Conservation (phyloP, 1,140 invertebrate species). For the Drosophila nigrodunni region DNA sequence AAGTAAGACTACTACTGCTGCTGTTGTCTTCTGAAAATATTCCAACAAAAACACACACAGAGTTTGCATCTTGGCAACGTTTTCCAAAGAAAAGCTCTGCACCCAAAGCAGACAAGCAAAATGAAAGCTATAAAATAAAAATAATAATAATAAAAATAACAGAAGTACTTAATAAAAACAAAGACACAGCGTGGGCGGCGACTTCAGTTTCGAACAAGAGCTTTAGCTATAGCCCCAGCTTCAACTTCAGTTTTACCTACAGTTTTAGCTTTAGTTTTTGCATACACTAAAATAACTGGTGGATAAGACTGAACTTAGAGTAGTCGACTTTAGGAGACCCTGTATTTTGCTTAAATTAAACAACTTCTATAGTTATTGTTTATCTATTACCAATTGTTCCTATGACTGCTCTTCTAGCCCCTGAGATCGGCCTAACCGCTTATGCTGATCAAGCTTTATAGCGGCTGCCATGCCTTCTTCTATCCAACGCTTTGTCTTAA, state of each 20-base stretch:
- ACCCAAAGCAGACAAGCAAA: not conserved
- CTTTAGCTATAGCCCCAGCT: slow-evolving; percentile 1
- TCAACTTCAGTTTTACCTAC: slow-evolving; percentile 13
- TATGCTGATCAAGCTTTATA: too few species aligned
- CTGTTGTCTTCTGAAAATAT: slow-evolving; percentile 50
- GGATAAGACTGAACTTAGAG: too few species aligned
- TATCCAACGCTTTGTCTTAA: too few species aligned
- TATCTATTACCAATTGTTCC: too few species aligned
- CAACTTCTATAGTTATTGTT: too few species aligned
- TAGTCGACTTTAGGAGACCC: too few species aligned
- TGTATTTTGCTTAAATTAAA: too few species aligned
- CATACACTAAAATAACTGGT: slow-evolving; percentile 40
- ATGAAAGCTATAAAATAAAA: slow-evolving; percentile 54
- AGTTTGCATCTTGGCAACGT: slow-evolving; percentile 62
- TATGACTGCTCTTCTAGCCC: too few species aligned
- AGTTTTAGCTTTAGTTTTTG: slow-evolving; percentile 40
- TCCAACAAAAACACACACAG: slow-evolving; percentile 56
- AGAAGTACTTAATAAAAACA: slow-evolving; percentile 78
- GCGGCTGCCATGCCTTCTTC: too few species aligned
- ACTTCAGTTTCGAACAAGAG: slow-evolving; percentile 5
- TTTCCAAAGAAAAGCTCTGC: slow-evolving; percentile 6
- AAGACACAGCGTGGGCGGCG: slow-evolving; percentile 65
- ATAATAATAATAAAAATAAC: slow-evolving; percentile 11
- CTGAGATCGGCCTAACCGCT: too few species aligned
- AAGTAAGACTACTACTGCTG: slow-evolving; percentile 29